Base-by-base conservation (phyloP, 2,888 invertebrate species). In the Cerceris ruficornis region DNA sequence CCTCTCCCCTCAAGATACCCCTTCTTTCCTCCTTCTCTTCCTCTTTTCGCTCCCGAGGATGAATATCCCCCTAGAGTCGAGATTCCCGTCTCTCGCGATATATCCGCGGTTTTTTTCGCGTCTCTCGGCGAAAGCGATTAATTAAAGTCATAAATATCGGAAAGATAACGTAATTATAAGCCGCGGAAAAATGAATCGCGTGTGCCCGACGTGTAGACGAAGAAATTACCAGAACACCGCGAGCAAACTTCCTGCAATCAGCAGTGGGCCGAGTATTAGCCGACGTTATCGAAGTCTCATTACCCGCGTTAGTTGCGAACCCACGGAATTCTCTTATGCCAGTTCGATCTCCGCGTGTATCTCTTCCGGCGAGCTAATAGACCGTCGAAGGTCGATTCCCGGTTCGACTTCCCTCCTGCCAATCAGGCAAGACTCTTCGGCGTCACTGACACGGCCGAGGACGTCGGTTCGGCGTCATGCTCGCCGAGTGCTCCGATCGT, bases 341-440 rank as follows among this genome's bases (percentile, higher is more conserved):
- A 61, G 73, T 80, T 77, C 69, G 66, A 77, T 74, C 81, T 14
- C 57, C 52, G 28, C 43, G 68, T 55, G 75, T 81, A 81, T 81
- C 82, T 75, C 75, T 72, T 70, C 57, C 70, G 55, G 58, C 54
- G 71, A 75, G 72, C 83, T 85, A 85, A 85, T 85, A 83, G 85
- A 85, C 79, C 81, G 68, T 77, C 79, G 69, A 65, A 46, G 76
- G n/a, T 66, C 75, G 83, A 85, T 83, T 77, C 73, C 69, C 68
- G 81, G 80, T 28, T 78, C 69, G 85, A 85, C 83, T 85, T 85
- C 79, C 67, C 28, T 28, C 28, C 75, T 83, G 81, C 69, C 85
- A 81, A 83, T 85, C 85, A 76, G 67, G 57, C 50, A 55, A 64
- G 61, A 61, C 54, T 46, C 14, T 49, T 57, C 41, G 55, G 57